Conservation (phyloP, 2,888 invertebrate genomes). For the Metacarcinus magister region DNA sequence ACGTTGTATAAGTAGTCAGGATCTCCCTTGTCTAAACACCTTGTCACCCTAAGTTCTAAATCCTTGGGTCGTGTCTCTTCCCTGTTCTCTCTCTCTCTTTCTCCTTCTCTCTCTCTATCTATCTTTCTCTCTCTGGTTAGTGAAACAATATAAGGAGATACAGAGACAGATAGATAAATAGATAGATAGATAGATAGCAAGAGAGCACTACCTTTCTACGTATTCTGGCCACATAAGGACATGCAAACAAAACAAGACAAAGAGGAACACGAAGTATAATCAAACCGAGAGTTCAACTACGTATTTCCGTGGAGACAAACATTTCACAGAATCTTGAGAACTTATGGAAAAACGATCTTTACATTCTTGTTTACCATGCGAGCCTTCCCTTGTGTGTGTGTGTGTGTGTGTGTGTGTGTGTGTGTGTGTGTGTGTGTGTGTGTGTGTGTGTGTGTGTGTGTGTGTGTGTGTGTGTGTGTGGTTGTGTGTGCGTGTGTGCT, state of each 20-base stretch:
- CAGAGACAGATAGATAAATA: constrained; percentile 50
- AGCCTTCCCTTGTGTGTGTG: background rate
- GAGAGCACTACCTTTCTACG: background rate
- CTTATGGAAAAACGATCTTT: constrained; percentile 26
- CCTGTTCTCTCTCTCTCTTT: background rate
- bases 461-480: constrained; percentile 53
- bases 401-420: constrained; percentile 28
- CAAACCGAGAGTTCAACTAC: background rate
- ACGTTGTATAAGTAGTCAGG: background rate
- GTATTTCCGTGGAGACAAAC: background rate
- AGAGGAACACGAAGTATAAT: background rate
- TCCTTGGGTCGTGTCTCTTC: background rate
- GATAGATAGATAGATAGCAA: constrained; percentile 43
- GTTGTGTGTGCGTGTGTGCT: background rate
- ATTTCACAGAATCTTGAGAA: constrained; percentile 26
- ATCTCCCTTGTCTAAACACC: background rate
- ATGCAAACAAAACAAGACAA: background rate
- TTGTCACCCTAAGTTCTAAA: background rate
- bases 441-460: constrained; percentile 59
- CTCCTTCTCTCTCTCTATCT: background rate
- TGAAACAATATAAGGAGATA: constrained; percentile 33
- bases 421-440: constrained; percentile 57
- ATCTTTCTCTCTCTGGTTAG: too few species aligned
- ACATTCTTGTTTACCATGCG: constrained; percentile 14
- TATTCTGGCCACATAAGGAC: background rate